Conservation (phyloP, 2,797 vertebrate genomes). For the Phoebastria nigripes region DNA sequence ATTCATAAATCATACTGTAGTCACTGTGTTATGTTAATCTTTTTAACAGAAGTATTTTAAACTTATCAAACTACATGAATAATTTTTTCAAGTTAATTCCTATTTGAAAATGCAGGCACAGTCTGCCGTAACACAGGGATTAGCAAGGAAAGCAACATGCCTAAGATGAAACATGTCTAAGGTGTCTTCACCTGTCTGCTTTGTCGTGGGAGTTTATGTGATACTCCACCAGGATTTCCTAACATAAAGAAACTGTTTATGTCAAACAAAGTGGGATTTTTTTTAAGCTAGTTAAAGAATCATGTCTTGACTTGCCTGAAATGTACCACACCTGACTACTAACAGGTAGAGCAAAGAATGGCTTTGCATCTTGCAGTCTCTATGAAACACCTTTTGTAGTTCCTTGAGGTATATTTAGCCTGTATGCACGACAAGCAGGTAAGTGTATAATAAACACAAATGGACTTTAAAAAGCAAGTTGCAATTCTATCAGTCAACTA, state of each 20-base stretch:
- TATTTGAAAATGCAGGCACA: neutral
- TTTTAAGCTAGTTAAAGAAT: neutral
- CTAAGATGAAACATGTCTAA: neutral
- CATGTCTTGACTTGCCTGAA: slow-evolving; percentile 47
- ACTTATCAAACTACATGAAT: neutral
- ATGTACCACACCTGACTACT: slow-evolving; percentile 30
- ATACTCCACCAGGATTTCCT: slow-evolving; percentile 65
- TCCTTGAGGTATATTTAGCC: neutral
- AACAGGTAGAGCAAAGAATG: neutral
- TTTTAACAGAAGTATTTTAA: neutral
- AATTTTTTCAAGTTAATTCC: neutral
- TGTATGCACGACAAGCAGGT: fast-evolving
- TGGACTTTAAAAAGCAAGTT: neutral
- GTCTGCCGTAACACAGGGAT: neutral
- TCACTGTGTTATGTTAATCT: neutral
- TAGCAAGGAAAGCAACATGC: neutral
- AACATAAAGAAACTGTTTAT: slow-evolving; percentile 53
- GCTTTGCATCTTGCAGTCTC: neutral
- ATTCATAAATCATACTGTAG: neutral
- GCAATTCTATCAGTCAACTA: neutral
- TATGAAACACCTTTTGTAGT: neutral
- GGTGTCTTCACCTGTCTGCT: slow-evolving; percentile 41
- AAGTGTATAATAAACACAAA: neutral
- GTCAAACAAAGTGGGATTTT: slow-evolving; percentile 48
- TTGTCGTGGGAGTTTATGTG: slow-evolving; percentile 48